phyloP scores from a whole-genome alignment of 2,888 invertebrate species.

The Parnassius glacialis region DNA sequence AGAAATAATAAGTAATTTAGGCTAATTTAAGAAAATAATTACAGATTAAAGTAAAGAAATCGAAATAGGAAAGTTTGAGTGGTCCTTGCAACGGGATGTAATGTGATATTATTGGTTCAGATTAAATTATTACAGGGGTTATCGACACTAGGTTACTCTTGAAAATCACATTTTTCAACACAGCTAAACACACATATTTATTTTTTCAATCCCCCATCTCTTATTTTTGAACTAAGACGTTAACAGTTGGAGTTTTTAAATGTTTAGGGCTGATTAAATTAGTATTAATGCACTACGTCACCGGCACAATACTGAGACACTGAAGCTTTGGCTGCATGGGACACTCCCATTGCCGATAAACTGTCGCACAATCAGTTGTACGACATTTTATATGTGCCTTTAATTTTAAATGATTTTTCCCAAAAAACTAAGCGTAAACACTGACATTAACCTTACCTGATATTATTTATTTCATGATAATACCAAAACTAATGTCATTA shows the following conservation, averaged over 20 bases:
- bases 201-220: conserved; percentile 6
- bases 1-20: conserved; percentile 30
- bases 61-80: conserved; percentile 86
- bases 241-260: conserved; percentile 4
- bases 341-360: conserved; percentile 42
- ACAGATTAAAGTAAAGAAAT: conserved; percentile 39
- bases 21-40: background rate
- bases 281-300: conserved; percentile 55
- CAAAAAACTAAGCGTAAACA: conserved; percentile 65
- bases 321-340: conserved; percentile 60
- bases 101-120: conserved; percentile 22
- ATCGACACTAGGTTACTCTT: conserved; percentile 25
- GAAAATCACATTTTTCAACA: conserved; percentile 10
- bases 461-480: conserved; percentile 19
- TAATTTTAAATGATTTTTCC: conserved; percentile 51
- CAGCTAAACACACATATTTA: conserved; percentile 15
- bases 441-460: conserved; percentile 71
- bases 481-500: conserved; percentile 30
- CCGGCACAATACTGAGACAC: conserved; percentile 66
- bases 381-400: conserved; percentile 48
- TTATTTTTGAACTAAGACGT: background rate
- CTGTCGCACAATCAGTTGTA: conserved; percentile 44
- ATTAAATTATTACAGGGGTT: conserved; percentile 12
- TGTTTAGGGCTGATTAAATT: conserved; percentile 6
- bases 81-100: conserved; percentile 84